Evolutionary conservation across 2,113 vertebrate species (phyloP).

Genomic region (Bubo blakistoni): DNA sequence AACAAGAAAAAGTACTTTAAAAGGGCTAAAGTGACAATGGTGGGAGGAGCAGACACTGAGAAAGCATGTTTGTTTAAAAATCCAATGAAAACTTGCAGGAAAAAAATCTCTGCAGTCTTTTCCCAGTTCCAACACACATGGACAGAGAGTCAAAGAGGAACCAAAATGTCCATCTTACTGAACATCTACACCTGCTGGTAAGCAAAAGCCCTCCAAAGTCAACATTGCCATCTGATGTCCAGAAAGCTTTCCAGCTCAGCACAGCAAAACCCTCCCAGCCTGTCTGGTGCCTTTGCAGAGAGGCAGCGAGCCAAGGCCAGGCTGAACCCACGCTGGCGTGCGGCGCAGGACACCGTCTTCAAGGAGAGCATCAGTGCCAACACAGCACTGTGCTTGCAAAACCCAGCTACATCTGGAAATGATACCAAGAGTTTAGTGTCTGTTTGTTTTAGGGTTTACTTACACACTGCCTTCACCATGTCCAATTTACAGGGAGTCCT

Average conservation of each 20-base stretch:
- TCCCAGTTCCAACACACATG: neutral
- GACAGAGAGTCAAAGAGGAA: neutral
- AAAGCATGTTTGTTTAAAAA: neutral
- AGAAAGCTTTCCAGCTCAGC: neutral
- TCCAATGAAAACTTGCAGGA: neutral
- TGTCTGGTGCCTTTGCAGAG: neutral
- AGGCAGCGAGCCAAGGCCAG: neutral
- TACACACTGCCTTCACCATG: neutral
- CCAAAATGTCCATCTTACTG: neutral
- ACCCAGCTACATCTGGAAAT: neutral
- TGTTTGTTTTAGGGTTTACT: neutral
- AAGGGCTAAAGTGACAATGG: neutral
- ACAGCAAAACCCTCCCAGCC: neutral
- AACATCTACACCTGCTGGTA: neutral
- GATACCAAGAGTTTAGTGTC: neutral
- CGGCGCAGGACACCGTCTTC: neutral
- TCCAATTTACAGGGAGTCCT: neutral
- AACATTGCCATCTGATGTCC: neutral
- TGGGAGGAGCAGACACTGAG: neutral
- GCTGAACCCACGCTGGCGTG: neutral
- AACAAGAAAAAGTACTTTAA: neutral
- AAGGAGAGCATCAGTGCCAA: neutral
- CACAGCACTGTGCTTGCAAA: neutral
- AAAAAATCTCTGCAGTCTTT: neutral
- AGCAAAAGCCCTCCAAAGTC: neutral